Percentiles rank a stretch among this genome's conserved stretches.
Evolutionary conservation across 2,797 vertebrate species (phyloP).

Genomic region (Anomalospiza imberbis): DNA sequence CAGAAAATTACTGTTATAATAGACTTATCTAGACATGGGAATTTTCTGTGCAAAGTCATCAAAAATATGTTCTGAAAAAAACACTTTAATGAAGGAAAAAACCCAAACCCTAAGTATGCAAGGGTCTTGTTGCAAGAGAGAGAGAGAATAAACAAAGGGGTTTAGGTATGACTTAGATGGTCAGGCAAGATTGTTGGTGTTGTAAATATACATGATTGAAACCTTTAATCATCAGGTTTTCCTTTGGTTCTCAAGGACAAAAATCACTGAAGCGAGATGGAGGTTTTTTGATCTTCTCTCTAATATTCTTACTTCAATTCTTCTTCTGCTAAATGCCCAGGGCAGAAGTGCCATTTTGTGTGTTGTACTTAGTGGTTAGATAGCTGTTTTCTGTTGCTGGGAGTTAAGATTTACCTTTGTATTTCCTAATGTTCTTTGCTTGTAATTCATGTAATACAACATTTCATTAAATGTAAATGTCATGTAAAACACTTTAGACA

Average conservation of each 20-base stretch:
- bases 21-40: neutral
- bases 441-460: neutral
- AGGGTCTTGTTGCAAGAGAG: neutral
- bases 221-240: neutral
- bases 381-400: neutral
- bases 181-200: neutral
- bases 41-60: neutral
- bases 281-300: neutral
- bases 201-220: neutral
- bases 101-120: neutral
- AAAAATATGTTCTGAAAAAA: neutral
- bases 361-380: neutral
- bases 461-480: conserved; percentile 20
- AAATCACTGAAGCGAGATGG: neutral
- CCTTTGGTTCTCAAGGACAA: neutral
- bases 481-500: conserved; percentile 15
- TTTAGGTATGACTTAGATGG: neutral
- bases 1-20: neutral
- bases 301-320: neutral
- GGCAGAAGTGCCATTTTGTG: neutral
- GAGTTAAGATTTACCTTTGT: neutral
- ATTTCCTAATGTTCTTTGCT: neutral
- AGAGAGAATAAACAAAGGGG: neutral
- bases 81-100: neutral
- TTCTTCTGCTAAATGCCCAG: neutral